phyloP scores from a whole-genome alignment of 2,113 vertebrate genomes.

The Turdus rufiventris region DNA sequence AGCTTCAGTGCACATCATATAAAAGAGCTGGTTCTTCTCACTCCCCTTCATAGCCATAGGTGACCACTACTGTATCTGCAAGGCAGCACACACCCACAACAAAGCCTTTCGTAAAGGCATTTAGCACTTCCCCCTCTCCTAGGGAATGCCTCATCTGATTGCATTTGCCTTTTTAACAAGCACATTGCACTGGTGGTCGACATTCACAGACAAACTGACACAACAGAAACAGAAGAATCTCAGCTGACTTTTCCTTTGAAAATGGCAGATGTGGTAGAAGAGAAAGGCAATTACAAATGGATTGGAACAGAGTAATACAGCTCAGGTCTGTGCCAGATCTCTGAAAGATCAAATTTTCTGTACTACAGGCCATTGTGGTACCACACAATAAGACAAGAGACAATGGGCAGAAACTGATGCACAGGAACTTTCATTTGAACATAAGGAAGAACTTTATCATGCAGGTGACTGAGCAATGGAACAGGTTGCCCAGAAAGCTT shows the following conservation, averaged over 20 bases:
- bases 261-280: neutral
- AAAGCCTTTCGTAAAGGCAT: neutral
- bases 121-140: neutral
- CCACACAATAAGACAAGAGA: neutral
- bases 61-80: neutral
- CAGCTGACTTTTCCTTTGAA: neutral
- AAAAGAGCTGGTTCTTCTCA: neutral
- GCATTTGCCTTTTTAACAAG: neutral
- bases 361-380: neutral
- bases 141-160: neutral
- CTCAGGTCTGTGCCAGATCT: neutral
- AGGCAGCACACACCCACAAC: neutral
- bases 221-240: neutral
- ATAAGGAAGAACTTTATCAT: neutral
- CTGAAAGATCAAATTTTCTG: neutral
- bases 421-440: neutral
- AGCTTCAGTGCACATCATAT: neutral
- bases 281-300: neutral
- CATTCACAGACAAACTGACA: neutral
- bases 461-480: neutral
- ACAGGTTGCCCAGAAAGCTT: neutral
- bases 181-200: neutral
- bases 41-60: neutral
- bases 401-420: neutral
- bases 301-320: neutral